phyloP scores from a whole-genome alignment of 30 jellyfish, hydroid and myxozoan genomes.

The Pseudorhiza aurosa region DNA sequence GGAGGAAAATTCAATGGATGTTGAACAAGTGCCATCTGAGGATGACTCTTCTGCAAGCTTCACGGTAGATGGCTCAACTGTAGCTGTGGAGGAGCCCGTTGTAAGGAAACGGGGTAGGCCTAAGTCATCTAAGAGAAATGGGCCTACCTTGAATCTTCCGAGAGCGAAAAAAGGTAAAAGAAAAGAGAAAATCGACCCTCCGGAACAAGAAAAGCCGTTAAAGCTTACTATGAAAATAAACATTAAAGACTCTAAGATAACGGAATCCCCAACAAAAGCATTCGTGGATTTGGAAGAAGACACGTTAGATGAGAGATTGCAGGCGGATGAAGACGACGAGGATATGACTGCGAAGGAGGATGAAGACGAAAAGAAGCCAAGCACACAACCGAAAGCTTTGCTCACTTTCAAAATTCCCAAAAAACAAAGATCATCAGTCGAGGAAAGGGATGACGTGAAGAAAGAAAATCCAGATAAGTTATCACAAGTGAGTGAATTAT shows the following conservation, averaged over 20 bases:
- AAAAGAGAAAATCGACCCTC: conserved; percentile 8
- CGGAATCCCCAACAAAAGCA: conserved; percentile 71
- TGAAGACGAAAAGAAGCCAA: conserved; percentile 31
- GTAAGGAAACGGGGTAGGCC: conserved; percentile 49
- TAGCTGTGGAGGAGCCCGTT: not conserved
- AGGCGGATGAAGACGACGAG: conserved; percentile 9
- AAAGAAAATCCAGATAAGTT: not conserved
- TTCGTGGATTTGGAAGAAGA: conserved; percentile 22
- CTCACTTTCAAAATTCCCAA: conserved; percentile 31
- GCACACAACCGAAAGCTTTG: conserved; percentile 64
- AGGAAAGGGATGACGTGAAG: not conserved
- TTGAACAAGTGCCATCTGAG: not conserved
- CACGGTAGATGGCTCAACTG: not conserved
- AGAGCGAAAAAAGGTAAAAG: conserved; percentile 13
- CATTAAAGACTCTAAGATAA: conserved; percentile 50
- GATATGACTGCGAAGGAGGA: conserved; percentile 9
- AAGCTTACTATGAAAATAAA: conserved; percentile 55
- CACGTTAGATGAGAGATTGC: not conserved
- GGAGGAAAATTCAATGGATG: conserved; percentile 1
- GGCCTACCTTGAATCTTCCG: not conserved
- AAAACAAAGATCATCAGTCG: conserved; percentile 16
- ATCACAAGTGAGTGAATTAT: not conserved
- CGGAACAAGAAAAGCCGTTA: conserved; percentile 5
- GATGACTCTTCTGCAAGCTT: too few relatives aligned
- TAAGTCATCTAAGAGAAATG: not conserved